Evolutionary conservation across 2,797 vertebrate genomes (phyloP).

Genomic region (Morus bassanus): DNA sequence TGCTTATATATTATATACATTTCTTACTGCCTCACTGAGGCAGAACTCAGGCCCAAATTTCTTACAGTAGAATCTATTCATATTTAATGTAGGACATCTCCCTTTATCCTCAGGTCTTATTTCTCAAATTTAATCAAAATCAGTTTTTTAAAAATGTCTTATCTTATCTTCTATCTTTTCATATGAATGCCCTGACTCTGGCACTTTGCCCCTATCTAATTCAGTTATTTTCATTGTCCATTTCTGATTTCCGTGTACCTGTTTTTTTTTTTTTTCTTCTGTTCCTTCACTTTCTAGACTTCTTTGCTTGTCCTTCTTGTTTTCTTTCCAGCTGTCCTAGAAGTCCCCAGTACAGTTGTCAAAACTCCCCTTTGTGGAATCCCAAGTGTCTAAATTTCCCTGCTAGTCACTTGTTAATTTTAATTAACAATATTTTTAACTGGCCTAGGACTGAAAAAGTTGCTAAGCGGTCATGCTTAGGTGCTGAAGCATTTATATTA

Average conservation of each 20-base stretch:
- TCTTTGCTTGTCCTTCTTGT: background rate
- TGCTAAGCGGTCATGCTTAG: background rate
- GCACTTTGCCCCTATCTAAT: background rate
- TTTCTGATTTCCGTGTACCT: background rate
- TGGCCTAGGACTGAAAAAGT: background rate
- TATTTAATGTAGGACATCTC: background rate
- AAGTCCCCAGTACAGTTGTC: background rate
- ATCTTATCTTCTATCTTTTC: background rate
- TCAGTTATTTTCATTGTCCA: background rate
- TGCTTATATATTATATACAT: background rate
- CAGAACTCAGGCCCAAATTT: background rate
- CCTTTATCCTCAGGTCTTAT: background rate
- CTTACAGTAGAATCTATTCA: background rate
- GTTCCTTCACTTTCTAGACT: background rate
- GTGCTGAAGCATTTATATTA: background rate
- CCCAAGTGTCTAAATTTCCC: background rate
- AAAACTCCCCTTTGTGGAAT: background rate
- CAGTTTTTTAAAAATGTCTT: background rate
- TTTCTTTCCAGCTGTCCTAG: background rate
- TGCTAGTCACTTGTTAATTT: background rate
- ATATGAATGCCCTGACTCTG: background rate
- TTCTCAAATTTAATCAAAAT: constrained; percentile 17
- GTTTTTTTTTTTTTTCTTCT: background rate
- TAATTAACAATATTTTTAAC: background rate
- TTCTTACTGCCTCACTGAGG: background rate